phyloP scores from a whole-genome alignment of 1,140 invertebrate species.

The Pseudoatta argentina region DNA sequence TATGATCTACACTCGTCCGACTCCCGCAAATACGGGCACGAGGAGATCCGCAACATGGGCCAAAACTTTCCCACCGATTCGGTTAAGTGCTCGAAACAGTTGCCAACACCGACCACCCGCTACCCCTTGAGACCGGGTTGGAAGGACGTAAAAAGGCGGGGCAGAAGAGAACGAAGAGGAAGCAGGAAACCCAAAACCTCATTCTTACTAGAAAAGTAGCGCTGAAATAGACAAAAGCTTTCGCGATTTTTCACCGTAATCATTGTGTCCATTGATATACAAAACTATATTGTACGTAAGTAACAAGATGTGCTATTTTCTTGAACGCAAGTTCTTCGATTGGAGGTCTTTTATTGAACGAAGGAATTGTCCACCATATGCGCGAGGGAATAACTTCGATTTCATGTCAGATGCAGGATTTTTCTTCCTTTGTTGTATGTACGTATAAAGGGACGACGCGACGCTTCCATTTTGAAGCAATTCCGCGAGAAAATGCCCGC shows the following conservation, averaged over 20 bases:
- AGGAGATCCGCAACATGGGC: not conserved
- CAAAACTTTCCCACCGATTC: slow-evolving; percentile 56
- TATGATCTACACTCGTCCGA: slow-evolving; percentile 47
- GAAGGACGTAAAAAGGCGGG: slow-evolving; percentile 44
- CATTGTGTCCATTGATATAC: slow-evolving; percentile 4
- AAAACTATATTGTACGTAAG: not conserved
- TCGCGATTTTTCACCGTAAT: slow-evolving; percentile 32
- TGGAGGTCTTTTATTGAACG: slow-evolving; percentile 3
- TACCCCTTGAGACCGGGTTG: not conserved
- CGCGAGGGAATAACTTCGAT: slow-evolving; percentile 26
- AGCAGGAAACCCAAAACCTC: slow-evolving; percentile 5
- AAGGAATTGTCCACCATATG: slow-evolving; percentile 28
- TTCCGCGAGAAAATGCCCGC: slow-evolving; percentile 16
- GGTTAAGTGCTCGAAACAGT: slow-evolving; percentile 62
- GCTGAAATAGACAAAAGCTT: slow-evolving; percentile 13
- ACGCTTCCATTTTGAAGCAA: slow-evolving; percentile 40
- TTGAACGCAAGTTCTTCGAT: slow-evolving; percentile 8
- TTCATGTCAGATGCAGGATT: slow-evolving; percentile 33
- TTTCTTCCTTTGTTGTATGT: slow-evolving; percentile 7
- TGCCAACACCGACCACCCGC: slow-evolving; percentile 47
- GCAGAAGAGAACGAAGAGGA: not conserved
- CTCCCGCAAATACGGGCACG: slow-evolving; percentile 39
- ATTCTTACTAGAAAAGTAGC: not conserved
- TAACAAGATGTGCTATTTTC: not conserved
- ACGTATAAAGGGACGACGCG: not conserved